These are phyloP conservation scores for Sinocyclocheilus rhinocerous DNA, from an alignment of 2,113 vertebrate genomes.

Conservation along the genomic window DNA sequence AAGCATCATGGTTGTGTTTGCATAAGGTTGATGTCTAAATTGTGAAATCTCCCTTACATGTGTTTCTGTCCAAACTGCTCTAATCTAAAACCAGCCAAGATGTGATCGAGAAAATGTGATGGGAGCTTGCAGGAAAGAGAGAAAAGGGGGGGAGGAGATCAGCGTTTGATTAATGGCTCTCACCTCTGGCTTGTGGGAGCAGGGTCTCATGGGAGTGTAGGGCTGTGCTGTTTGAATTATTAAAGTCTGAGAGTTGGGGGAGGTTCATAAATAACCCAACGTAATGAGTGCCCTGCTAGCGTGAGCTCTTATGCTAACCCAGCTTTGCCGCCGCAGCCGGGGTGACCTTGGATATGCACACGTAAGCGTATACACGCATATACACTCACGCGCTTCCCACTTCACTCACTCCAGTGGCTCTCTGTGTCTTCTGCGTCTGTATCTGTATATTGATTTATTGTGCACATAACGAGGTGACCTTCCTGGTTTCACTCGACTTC, in stretches of 20 bases:
- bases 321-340: background rate
- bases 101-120: conserved; percentile 55
- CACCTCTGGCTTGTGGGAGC: conserved; percentile 68
- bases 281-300: conserved; percentile 69
- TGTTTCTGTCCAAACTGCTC: background rate
- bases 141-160: conserved; percentile 60
- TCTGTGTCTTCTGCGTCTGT: conserved; percentile 18
- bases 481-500: conserved; percentile 24
- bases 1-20: background rate
- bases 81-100: conserved; percentile 32
- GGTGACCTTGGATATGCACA: conserved; percentile 49
- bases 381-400: background rate
- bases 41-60: background rate
- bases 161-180: conserved; percentile 73
- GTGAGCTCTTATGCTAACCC: conserved; percentile 41
- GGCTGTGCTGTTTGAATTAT: conserved; percentile 75
- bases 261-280: conserved; percentile 73
- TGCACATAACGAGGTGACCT: conserved; percentile 40
- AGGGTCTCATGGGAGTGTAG: conserved; percentile 70
- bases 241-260: conserved; percentile 65
- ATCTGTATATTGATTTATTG: conserved; percentile 50
- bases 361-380: background rate
- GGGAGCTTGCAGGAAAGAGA: conserved; percentile 56
- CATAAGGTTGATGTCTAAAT: background rate
- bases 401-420: background rate